These are phyloP conservation scores for Phylloscopus collybita DNA, from an alignment of 2,797 vertebrate species.

Conservation along the genomic window DNA sequence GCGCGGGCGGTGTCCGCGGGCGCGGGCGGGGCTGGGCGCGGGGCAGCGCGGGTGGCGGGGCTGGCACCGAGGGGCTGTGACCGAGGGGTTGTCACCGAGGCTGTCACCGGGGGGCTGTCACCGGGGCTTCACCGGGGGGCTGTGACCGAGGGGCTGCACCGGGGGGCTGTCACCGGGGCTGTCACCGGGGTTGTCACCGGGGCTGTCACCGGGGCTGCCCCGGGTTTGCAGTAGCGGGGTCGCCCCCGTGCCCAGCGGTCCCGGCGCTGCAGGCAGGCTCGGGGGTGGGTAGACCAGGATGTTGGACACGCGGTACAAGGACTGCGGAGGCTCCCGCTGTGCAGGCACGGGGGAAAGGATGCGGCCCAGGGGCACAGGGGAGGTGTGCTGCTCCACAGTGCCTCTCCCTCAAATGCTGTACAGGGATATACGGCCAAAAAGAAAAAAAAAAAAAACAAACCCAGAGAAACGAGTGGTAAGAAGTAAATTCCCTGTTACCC, in stretches of 20 bases:
- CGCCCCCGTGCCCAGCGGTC: accelerated
- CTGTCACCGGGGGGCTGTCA: no score
- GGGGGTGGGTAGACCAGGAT: accelerated
- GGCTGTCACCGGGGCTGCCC: no score
- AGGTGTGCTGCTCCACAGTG: accelerated
- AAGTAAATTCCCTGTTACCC: neutral
- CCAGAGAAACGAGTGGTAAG: neutral
- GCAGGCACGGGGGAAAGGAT: accelerated
- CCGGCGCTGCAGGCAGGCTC: neutral
- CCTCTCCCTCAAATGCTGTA: neutral
- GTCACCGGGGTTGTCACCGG: neutral
- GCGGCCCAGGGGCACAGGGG: accelerated
- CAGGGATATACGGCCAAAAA: neutral
- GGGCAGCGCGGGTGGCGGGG: no score
- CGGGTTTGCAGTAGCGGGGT: neutral
- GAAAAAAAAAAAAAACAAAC: neutral
- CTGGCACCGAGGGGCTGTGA: no score
- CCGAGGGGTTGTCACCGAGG: no score
- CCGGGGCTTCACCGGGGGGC: no score
- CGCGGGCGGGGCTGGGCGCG: neutral
- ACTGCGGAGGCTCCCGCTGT: accelerated
- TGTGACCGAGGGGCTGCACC: no score
- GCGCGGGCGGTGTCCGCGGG: neutral
- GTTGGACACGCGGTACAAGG: accelerated
- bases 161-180: no score